Base-by-base conservation (phyloP, 2,797 vertebrate species). In the Rhabdophis nuchalis region DNA sequence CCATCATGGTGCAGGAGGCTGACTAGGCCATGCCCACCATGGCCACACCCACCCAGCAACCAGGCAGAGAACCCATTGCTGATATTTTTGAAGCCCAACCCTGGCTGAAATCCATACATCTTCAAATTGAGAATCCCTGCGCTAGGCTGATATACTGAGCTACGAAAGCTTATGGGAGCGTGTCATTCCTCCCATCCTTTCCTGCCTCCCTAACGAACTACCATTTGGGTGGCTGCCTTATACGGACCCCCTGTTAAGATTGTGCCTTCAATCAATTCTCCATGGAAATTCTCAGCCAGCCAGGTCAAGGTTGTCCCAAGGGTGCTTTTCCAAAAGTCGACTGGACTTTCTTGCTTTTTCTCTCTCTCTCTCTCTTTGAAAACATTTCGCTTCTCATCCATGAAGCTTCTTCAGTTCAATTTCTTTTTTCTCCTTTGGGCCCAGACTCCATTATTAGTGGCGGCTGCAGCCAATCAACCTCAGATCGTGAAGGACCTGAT, bases 391-490 rank as follows among this genome's bases (percentile, higher is more conserved):
- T 68, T 72, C n/a, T 72, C 68, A 36, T 36, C 68, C 7, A 72
- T 36, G 68, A 72, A 36, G 68, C 68, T 36, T 72, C 68, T 4
- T 2, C 53, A 50, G 23, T 27, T 82, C 8, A 3, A 20, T 72
- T 68, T 52, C n/a, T 27, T 27, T 27, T 27, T 93, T 12, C 82
- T 10, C 87, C 58, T 77, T 68, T 89, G n/a, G 27, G 20, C 61
- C 50, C 96, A 99, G 98, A 98, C 98, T 53, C 98, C 99, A 61
- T 97, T 99, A 93, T 96, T 99, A 92, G 98, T 99, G 92, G 98
- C 98, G 0, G 98, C 98, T 36, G 97, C 98, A 0, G 99, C 99
- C 92, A 98, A 99, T 95, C 98, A 99, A 93, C 97, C 98, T 0
- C 98, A 98, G 57, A 98, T 99, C 14, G 98, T 98, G 85, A 97